These are phyloP conservation scores for Drosophila niveifrons DNA, from an alignment of 2,888 invertebrate genomes.

Conservation along the genomic window DNA sequence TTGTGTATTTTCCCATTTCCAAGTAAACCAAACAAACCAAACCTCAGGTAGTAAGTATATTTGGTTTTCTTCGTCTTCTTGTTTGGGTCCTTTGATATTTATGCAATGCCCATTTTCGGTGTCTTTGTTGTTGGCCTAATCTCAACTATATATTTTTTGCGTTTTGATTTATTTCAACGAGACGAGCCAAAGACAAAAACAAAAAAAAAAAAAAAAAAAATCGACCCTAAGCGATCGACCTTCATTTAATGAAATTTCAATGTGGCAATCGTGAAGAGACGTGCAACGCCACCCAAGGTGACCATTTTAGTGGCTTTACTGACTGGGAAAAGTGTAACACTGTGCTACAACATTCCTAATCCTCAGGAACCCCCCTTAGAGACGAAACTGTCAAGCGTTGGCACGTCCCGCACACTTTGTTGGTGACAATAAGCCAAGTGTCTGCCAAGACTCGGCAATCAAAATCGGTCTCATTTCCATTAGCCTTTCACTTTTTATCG, in stretches of 20 bases:
- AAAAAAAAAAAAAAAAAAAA: background rate
- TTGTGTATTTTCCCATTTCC: slow-evolving; percentile 20
- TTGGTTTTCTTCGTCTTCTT: slow-evolving; percentile 9
- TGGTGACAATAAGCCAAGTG: slow-evolving; percentile 51
- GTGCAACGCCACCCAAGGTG: slow-evolving; percentile 64
- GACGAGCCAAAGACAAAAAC: slow-evolving; percentile 25
- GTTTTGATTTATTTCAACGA: slow-evolving; percentile 61
- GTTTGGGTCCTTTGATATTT: slow-evolving; percentile 48
- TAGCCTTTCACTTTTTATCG: slow-evolving; percentile 67
- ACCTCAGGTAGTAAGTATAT: slow-evolving; percentile 48
- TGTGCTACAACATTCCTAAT: background rate
- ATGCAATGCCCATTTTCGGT: slow-evolving; percentile 59
- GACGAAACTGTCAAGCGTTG: slow-evolving; percentile 54
- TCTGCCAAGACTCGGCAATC: background rate
- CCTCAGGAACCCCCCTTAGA: slow-evolving; percentile 30
- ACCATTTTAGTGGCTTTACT: slow-evolving; percentile 26
- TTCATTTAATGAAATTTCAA: slow-evolving; percentile 35
- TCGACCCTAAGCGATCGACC: slow-evolving; percentile 24
- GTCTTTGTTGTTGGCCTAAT: slow-evolving; percentile 51
- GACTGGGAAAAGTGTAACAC: slow-evolving; percentile 40
- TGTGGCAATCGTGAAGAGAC: slow-evolving; percentile 36
- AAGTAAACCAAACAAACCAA: slow-evolving; percentile 32
- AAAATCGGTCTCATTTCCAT: slow-evolving; percentile 20
- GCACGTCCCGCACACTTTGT: slow-evolving; percentile 51
- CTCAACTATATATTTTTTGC: slow-evolving; percentile 35